Conservation (phyloP, 1,140 invertebrate genomes). For the Drosophila busckii region DNA sequence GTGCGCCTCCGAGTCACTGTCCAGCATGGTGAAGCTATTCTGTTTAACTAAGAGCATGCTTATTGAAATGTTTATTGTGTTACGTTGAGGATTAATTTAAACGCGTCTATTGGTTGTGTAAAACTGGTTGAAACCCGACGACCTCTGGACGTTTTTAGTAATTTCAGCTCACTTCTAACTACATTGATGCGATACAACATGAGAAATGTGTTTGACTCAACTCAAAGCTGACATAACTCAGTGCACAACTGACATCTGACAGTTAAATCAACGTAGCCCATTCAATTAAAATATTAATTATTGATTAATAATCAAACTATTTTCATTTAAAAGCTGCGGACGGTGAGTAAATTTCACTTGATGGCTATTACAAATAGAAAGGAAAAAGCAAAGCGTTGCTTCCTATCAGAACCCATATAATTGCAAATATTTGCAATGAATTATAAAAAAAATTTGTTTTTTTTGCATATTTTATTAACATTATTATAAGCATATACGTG, state of each 20-base stretch:
- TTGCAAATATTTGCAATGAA: too few species aligned
- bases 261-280: background rate
- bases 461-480: too few species aligned
- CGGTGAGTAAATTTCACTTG: too few species aligned
- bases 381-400: too few species aligned
- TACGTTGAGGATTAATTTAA: conserved; percentile 8
- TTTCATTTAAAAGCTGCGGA: too few species aligned
- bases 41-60: conserved; percentile 42
- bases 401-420: too few species aligned
- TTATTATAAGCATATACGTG: too few species aligned
- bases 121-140: background rate
- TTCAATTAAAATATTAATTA: too few species aligned
- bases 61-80: background rate
- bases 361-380: too few species aligned
- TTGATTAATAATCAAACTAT: too few species aligned
- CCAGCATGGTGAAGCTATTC: conserved; percentile 34
- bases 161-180: conserved; percentile 28
- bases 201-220: conserved; percentile 18
- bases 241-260: background rate
- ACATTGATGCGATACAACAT: conserved; percentile 27
- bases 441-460: too few species aligned
- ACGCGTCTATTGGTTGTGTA: background rate
- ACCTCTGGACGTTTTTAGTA: conserved; percentile 16
- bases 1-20: conserved; percentile 27
- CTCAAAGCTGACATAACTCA: conserved; percentile 5